These are phyloP conservation scores for Austrolebias charrua DNA, from an alignment of 2,797 vertebrate genomes.

Conservation along the genomic window DNA sequence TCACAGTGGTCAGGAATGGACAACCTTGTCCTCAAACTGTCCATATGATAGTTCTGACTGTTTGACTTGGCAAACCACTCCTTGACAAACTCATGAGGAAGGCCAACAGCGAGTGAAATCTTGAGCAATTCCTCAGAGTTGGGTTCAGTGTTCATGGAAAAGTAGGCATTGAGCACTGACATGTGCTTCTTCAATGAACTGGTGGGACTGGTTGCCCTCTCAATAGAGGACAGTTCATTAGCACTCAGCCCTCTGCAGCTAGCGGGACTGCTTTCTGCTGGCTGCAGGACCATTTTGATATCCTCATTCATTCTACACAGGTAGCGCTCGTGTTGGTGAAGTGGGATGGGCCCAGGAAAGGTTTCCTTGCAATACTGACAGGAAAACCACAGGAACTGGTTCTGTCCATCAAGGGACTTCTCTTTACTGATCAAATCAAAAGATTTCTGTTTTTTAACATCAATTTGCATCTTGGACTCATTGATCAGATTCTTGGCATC, in stretches of 20 bases:
- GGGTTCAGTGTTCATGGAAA: constrained; percentile 95
- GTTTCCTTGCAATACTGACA: constrained; percentile 97
- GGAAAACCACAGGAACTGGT: constrained; percentile 86
- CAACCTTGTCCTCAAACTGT: constrained; percentile 81
- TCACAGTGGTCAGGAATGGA: constrained; percentile 83
- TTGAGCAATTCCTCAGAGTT: constrained; percentile 97
- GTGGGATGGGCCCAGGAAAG: constrained; percentile 93
- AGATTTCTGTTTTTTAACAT: constrained; percentile 88
- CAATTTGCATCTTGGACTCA: constrained; percentile 87
- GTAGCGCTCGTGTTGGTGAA: constrained; percentile 98
- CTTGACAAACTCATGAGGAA: constrained; percentile 96
- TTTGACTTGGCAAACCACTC: constrained; percentile 95
- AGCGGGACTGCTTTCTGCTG: constrained; percentile 82
- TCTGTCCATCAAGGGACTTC: constrained; percentile 86
- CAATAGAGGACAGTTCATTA: constrained; percentile 83
- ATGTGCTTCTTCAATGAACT: constrained; percentile 92
- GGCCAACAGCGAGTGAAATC: constrained; percentile 95
- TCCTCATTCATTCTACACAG: constrained; percentile 98
- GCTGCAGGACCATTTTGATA: constrained; percentile 94
- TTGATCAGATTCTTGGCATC: constrained; percentile 93
- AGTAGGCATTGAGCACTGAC: constrained; percentile 94
- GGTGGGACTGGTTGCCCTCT: constrained; percentile 85
- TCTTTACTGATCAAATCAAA: constrained; percentile 85
- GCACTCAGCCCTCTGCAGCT: constrained; percentile 79
- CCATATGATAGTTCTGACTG: constrained; percentile 80